Evolutionary conservation across 2,888 invertebrate species (phyloP).

Genomic region (Selenia dentaria): DNA sequence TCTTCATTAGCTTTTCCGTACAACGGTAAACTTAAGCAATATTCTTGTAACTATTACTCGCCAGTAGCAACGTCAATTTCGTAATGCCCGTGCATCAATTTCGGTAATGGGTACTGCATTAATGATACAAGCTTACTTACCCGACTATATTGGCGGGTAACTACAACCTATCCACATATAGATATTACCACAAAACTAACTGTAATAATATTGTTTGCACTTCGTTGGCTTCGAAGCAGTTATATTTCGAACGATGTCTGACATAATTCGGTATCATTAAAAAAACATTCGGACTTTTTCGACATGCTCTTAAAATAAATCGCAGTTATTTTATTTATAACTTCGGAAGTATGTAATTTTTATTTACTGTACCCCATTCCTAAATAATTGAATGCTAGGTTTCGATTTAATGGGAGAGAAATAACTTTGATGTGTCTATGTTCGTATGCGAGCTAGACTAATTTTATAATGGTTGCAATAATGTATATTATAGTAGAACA

Average conservation of each 20-base stretch:
- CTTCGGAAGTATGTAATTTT: slow-evolving; percentile 1
- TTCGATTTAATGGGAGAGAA: slow-evolving; percentile 22
- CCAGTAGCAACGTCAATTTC: slow-evolving; percentile 38
- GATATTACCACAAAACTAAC: slow-evolving; percentile 53
- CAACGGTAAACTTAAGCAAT: slow-evolving; percentile 28
- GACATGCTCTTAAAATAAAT: slow-evolving; percentile 8
- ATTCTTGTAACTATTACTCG: slow-evolving; percentile 33
- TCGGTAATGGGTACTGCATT: slow-evolving; percentile 56
- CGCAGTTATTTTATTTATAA: slow-evolving; percentile 17
- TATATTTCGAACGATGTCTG: slow-evolving; percentile 40
- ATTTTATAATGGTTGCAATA: slow-evolving; percentile 67
- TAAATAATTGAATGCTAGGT: slow-evolving; percentile 6
- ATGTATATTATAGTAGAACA: slow-evolving; percentile 60
- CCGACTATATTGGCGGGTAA: slow-evolving; percentile 54
- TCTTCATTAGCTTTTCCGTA: slow-evolving; percentile 33
- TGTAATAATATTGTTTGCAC: slow-evolving; percentile 66
- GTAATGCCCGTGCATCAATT: slow-evolving; percentile 42
- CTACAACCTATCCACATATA: slow-evolving; percentile 53
- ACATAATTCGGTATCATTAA: slow-evolving; percentile 33
- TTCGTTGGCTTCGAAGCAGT: slow-evolving; percentile 62
- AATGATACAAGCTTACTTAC: slow-evolving; percentile 53
- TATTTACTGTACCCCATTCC: background rate
- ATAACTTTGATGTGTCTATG: slow-evolving; percentile 17
- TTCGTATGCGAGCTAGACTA: slow-evolving; percentile 48
- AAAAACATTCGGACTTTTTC: slow-evolving; percentile 22